Evolutionary conservation across 2,113 vertebrate species (phyloP).

Genomic region (Spheniscus mendiculus): DNA sequence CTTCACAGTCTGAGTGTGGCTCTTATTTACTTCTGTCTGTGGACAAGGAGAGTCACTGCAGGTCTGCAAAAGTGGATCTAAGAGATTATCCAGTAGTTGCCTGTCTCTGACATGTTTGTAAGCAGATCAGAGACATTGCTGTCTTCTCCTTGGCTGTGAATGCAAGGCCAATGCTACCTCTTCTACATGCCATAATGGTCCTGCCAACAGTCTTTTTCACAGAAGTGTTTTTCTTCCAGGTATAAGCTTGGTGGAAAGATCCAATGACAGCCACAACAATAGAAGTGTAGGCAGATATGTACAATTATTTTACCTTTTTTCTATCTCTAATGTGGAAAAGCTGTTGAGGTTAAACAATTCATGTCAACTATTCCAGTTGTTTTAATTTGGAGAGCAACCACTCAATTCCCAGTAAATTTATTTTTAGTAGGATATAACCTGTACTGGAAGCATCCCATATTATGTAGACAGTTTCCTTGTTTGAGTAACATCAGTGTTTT

Average conservation of each 20-base stretch:
- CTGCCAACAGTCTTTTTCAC: background rate
- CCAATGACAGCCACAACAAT: background rate
- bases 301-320: background rate
- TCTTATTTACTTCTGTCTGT: background rate
- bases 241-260: background rate
- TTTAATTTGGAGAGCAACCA: background rate
- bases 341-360: background rate
- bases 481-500: background rate
- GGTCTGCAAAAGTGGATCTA: background rate
- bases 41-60: background rate
- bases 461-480: background rate
- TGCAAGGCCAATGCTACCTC: accelerated
- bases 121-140: too few relatives aligned
- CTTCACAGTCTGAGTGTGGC: background rate
- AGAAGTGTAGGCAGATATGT: background rate
- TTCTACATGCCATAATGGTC: background rate
- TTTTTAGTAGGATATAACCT: background rate
- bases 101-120: too few relatives aligned
- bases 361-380: background rate
- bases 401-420: background rate
- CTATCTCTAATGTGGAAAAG: background rate
- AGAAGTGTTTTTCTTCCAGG: background rate
- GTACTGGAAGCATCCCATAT: background rate
- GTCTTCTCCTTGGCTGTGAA: background rate
- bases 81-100: too few relatives aligned